A percentile compares a stretch with the other conserved stretches of the same genome.
These are phyloP conservation scores for Bembecia ichneumoniformis DNA, from an alignment of 2,888 invertebrate species.

Conservation along the genomic window DNA sequence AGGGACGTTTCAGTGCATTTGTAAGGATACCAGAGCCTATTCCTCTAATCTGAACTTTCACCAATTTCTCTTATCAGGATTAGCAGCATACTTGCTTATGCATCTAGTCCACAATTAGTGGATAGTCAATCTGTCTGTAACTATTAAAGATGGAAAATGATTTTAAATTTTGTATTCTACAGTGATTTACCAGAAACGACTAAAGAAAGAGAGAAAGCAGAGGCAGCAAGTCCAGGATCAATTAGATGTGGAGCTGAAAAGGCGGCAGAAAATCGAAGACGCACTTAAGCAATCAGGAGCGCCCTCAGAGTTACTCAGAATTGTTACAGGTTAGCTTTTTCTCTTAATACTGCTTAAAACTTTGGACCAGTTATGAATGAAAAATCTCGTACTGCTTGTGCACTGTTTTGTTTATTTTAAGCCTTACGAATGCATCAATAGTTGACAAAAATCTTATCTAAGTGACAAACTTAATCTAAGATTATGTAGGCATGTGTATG, in stretches of 20 bases:
- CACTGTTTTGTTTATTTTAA: neutral
- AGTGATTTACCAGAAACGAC: slow-evolving; percentile 91
- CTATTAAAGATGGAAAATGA: neutral
- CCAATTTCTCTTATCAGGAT: too few species aligned
- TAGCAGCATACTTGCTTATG: too few species aligned
- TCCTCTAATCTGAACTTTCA: too few species aligned
- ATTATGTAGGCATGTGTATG: too few species aligned
- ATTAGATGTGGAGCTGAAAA: slow-evolving; percentile 84
- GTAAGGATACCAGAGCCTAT: too few species aligned
- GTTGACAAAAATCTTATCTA: too few species aligned
- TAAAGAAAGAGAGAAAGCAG: slow-evolving; percentile 89
- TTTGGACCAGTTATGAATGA: neutral
- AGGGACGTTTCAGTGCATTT: too few species aligned
- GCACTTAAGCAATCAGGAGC: slow-evolving; percentile 84
- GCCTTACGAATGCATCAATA: too few species aligned
- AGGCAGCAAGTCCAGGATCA: slow-evolving; percentile 89
- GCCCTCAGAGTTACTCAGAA: slow-evolving; percentile 81
- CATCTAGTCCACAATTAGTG: too few species aligned
- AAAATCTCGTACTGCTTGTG: neutral
- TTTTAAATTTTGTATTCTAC: slow-evolving; percentile 24
- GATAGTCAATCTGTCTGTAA: too few species aligned
- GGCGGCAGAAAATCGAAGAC: slow-evolving; percentile 84
- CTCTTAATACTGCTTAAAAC: neutral
- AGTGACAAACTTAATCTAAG: too few species aligned
- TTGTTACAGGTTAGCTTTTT: slow-evolving; percentile 78